Percentiles rank a stretch among this genome's conserved stretches.
Conservation (phyloP, 2,888 invertebrate genomes). For the Encarsia formosa region DNA sequence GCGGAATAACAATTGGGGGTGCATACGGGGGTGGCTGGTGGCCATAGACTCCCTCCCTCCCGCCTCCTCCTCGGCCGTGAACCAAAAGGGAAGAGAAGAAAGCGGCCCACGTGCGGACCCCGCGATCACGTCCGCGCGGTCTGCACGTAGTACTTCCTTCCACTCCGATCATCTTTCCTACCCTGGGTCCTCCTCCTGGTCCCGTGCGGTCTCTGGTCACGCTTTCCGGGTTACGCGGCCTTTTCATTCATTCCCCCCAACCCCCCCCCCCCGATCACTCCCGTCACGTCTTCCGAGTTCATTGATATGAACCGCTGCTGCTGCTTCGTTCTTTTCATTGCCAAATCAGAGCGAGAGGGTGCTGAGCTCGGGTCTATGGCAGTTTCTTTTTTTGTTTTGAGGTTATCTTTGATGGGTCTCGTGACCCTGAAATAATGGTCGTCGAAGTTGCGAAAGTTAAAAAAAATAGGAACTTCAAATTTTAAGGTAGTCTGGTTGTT, state of each 20-base stretch:
- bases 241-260: slow-evolving; percentile 33
- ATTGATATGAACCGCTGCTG: not conserved
- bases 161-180: slow-evolving; percentile 5
- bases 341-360: not conserved
- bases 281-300: not conserved
- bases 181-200: not conserved
- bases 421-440: not conserved
- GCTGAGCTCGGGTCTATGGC: not conserved
- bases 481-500: no score
- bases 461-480: no score
- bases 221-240: slow-evolving; percentile 39
- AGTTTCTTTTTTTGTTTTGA: no score
- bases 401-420: not conserved
- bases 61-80: not conserved
- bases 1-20: slow-evolving; percentile 45
- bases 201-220: slow-evolving; percentile 33
- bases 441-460: no score
- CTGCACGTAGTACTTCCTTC: slow-evolving; percentile 33
- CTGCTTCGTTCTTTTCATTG: not conserved
- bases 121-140: slow-evolving; percentile 39
- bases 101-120: no score
- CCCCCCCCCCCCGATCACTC: no score
- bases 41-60: slow-evolving; percentile 27
- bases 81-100: no score
- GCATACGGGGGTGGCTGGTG: slow-evolving; percentile 33